phyloP scores from a whole-genome alignment of 2,797 vertebrate genomes.

The Hemitrygon akajei region DNA sequence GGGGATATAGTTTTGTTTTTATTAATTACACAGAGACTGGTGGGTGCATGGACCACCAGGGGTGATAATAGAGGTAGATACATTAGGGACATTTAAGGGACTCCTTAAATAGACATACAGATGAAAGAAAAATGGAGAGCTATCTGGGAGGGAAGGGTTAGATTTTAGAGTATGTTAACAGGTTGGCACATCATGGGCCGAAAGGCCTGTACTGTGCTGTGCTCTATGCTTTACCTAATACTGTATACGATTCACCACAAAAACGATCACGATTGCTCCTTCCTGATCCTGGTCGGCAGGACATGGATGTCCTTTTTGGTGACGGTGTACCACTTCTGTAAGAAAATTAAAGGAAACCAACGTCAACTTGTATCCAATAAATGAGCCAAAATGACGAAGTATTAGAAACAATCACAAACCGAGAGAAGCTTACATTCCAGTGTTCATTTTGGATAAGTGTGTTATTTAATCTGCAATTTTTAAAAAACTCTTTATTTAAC shows the following conservation, averaged over 20 bases:
- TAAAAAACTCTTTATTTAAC: background rate
- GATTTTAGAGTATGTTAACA: too few species aligned
- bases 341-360: slow-evolving; percentile 45
- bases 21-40: too few species aligned
- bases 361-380: slow-evolving; percentile 41
- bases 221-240: slow-evolving; percentile 67
- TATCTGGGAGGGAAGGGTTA: too few species aligned
- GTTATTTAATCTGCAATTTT: background rate
- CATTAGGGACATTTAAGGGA: too few species aligned
- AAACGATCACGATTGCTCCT: slow-evolving; percentile 76
- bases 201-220: too few species aligned
- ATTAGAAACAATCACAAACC: background rate
- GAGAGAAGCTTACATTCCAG: background rate
- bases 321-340: slow-evolving; percentile 75
- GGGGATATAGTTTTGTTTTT: too few species aligned
- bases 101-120: too few species aligned
- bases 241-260: slow-evolving; percentile 88
- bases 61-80: too few species aligned
- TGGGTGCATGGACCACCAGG: too few species aligned
- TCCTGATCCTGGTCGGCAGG: slow-evolving; percentile 52
- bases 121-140: too few species aligned
- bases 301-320: slow-evolving; percentile 67
- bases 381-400: slow-evolving; percentile 39
- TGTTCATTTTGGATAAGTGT: background rate
- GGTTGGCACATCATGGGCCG: too few species aligned